Conservation (phyloP, 2,797 vertebrate genomes). For the Salarias fasciatus region DNA sequence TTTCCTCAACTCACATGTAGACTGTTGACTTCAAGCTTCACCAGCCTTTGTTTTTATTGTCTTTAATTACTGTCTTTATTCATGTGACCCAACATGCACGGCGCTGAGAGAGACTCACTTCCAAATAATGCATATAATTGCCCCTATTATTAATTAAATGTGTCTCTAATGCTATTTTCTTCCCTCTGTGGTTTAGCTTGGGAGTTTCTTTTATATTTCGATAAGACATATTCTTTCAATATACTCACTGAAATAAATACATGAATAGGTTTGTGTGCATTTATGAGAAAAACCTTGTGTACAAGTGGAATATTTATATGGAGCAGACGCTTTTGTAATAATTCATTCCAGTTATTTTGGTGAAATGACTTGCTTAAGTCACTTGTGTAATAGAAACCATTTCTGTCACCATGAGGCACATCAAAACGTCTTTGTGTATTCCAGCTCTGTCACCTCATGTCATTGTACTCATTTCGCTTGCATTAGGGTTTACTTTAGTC, state of each 20-base stretch:
- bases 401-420: conserved; percentile 19
- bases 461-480: conserved; percentile 4
- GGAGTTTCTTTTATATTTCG: background rate
- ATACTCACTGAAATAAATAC: background rate
- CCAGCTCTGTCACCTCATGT: conserved; percentile 17
- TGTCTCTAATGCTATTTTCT: too few relatives aligned
- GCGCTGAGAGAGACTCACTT: too few relatives aligned
- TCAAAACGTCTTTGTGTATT: conserved; percentile 21
- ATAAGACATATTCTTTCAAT: background rate
- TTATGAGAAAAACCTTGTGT: background rate
- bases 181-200: too few relatives aligned
- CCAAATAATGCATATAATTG: too few relatives aligned
- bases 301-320: conserved; percentile 4
- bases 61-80: background rate
- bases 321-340: background rate
- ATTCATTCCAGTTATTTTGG: conserved; percentile 20
- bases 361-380: conserved; percentile 11
- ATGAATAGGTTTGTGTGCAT: background rate
- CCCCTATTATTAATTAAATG: too few relatives aligned
- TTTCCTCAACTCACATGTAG: background rate
- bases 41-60: background rate
- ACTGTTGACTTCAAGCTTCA: background rate
- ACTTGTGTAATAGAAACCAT: conserved; percentile 15
- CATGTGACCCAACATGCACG: background rate
- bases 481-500: conserved; percentile 23